These are phyloP conservation scores for Thera britannica DNA, from an alignment of 2,888 invertebrate genomes.

Conservation along the genomic window DNA sequence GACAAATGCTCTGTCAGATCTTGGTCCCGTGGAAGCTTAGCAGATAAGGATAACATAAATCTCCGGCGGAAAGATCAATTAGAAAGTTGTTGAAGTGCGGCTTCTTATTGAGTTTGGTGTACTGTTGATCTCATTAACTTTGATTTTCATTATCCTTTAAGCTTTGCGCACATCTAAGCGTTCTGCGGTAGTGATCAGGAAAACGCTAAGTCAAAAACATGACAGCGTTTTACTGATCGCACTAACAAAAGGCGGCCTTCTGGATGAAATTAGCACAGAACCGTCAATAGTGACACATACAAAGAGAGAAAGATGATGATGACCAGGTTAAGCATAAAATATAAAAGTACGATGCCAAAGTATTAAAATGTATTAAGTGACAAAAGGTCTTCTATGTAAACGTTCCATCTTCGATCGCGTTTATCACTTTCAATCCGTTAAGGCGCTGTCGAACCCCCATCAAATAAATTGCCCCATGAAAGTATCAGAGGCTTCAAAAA, in stretches of 20 bases:
- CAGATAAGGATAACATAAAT: slow-evolving; percentile 43
- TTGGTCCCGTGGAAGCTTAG: slow-evolving; percentile 35
- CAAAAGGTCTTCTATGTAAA: slow-evolving; percentile 14
- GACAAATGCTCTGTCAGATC: slow-evolving; percentile 41
- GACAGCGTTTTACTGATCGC: too few species aligned
- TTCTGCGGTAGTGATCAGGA: too few species aligned
- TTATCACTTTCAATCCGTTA: slow-evolving; percentile 21
- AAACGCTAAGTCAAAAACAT: too few species aligned
- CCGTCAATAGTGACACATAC: too few species aligned
- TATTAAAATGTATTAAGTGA: background rate
- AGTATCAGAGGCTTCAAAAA: slow-evolving; percentile 16
- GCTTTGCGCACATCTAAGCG: too few species aligned
- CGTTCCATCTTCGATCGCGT: slow-evolving; percentile 18
- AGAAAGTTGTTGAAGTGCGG: slow-evolving; percentile 31
- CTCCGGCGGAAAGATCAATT: slow-evolving; percentile 41
- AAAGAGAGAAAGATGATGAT: too few species aligned
- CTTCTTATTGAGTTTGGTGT: slow-evolving; percentile 21
- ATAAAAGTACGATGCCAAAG: too few species aligned
- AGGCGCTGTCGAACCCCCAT: slow-evolving; percentile 29
- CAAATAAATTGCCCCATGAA: slow-evolving; percentile 29
- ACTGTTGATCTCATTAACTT: slow-evolving; percentile 6
- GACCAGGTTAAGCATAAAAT: too few species aligned
- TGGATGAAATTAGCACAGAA: too few species aligned
- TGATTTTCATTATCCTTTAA: too few species aligned
- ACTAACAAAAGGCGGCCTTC: too few species aligned